Evolutionary conservation across 1,140 invertebrate genomes (phyloP), one percentile per base, ranked within the genome.

Genomic region (Maniola jurtina): DNA sequence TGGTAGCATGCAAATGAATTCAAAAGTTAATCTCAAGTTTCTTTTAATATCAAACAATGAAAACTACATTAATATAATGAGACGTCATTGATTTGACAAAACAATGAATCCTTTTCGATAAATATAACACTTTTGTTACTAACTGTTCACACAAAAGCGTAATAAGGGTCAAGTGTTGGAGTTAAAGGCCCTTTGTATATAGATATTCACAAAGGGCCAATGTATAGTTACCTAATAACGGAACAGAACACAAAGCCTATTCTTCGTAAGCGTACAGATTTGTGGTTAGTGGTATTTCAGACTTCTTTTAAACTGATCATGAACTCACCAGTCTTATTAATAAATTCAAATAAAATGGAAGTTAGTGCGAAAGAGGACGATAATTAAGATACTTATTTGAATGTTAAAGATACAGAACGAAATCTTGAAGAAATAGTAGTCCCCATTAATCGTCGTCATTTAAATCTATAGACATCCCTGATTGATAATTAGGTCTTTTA

Each of bases 181-280:
- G 35, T 50, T 52, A 52, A 60, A 66, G 40, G 52, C 52, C 58
- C 58, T 59, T 66, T 66, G 47, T 60, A 35, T 47, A 15, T 35
- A 40, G 11, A 13, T 61, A 48, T 14, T 34, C 25, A 59, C 57
- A 54, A 60, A 60, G 57, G 36, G 48, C 5, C 14, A 55, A 34
- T 6, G 6, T 15, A 14, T 52, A 59, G 25, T 36, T 38, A 57
- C 38, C 38, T 40, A 40, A 14, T 52, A 25, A 52, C 48, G 48
- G 7, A 52, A 52, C 45, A 6, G 45, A n/a, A n/a, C 14, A 45
- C 57, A 59, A 59, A 59, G 40, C 40, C n/a, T 42, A 8, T 60
- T 34, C 57, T 47, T 45, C 42, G 34, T 60, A 33, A 33, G 9
- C 13, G 15, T 60, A 47, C 15, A 15, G 45, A 15, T 48, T 48